Evolutionary conservation across 2,888 invertebrate genomes (phyloP), one percentile per base, ranked within the genome.

Genomic region (Melanophora roralis): DNA sequence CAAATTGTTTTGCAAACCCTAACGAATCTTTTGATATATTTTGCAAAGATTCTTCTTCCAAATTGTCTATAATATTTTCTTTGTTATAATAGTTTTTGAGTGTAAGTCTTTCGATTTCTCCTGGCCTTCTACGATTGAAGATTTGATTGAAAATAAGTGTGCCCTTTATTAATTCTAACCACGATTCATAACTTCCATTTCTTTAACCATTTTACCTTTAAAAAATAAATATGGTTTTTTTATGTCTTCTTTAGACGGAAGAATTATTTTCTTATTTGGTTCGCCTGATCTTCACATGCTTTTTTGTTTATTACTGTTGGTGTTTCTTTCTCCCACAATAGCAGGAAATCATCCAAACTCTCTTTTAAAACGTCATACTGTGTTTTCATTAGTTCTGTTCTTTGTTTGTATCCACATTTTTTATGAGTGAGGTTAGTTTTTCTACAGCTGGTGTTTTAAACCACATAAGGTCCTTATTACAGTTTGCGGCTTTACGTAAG

Each of bases 121-220:
- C 74, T 7, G 74, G 57, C 59, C 65, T 36, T 49, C 75, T 32
- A 19, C 68, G 21, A 27, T 75, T 75, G 9, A 75, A 68, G n/a
- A 75, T 68, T 40, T 53, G 51, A 4, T 43, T 27, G 27, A 43
- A 43, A 14, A 60, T 40, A 8, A 60, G n/a, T 1, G 68, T 36
- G 11, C 45, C 1, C 45, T 75, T 23, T 7, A 68, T 23, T 12
- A 75, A 11, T 6, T 68, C 36, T 1, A 9, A n/a, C 68, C 68
- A 75, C 1, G 45, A 40, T 11, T 7, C 19, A 75, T n/a, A 12
- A 27, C 14, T 9, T 23, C 1, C 8, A 51, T 34, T 23, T 6
- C 32, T 6, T 59, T 14, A 7, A 21, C 21, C 21, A 36, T 47
- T 47, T 27, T 23, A 7, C 14, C n/a, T 55, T 68, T 76, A 34